Conservation (phyloP, 1,140 invertebrate genomes). For the Meloidogyne exigua region DNA sequence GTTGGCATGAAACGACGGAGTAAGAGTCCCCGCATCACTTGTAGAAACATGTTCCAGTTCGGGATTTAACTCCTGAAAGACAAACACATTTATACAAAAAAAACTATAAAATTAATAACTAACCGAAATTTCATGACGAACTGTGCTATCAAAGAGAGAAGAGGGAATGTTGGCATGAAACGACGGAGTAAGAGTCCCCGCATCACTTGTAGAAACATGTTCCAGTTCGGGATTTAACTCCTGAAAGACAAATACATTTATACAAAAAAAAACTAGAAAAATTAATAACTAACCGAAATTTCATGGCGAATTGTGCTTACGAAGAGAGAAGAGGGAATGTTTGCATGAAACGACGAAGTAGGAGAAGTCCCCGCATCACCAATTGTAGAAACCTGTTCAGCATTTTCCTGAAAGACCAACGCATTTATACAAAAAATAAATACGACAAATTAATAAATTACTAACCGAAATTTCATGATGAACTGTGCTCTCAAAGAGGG, state of each 20-base stretch:
- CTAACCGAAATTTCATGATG: not conserved
- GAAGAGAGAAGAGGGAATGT: not conserved
- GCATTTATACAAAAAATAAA: too few species aligned
- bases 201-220: not conserved
- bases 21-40: not conserved
- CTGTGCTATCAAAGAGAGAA: not conserved
- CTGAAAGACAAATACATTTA: too few species aligned
- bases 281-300: not conserved
- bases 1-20: not conserved
- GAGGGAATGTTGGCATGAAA: not conserved
- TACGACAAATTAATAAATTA: not conserved
- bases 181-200: not conserved
- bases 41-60: too few species aligned
- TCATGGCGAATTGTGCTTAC: not conserved
- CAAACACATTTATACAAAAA: too few species aligned
- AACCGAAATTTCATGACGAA: not conserved
- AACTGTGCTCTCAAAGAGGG: not conserved
- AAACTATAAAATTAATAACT: too few species aligned
- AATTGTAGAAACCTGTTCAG: conserved; percentile 63
- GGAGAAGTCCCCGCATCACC: conserved; percentile 86
- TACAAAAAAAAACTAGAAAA: too few species aligned
- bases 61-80: too few species aligned
- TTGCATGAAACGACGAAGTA: conserved; percentile 74
- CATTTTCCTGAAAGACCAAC: too few species aligned
- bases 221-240: too few species aligned